These are phyloP conservation scores for Chromobotia macracanthus DNA, from an alignment of 2,797 vertebrate genomes.

Conservation along the genomic window DNA sequence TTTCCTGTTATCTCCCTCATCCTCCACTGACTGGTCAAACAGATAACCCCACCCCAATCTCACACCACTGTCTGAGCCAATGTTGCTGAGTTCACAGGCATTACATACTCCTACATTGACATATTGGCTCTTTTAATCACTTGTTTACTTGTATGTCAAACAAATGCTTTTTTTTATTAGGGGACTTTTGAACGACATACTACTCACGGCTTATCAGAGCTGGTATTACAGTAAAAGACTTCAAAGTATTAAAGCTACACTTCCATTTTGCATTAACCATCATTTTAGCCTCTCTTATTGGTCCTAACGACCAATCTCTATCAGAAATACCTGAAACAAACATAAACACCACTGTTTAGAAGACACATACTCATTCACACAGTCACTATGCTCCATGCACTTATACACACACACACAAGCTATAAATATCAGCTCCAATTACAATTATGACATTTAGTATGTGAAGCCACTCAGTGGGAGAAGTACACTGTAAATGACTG, in stretches of 20 bases:
- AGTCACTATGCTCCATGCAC: not conserved
- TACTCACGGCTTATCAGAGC: not conserved
- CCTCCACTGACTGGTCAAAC: no score
- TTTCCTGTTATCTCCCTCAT: no score
- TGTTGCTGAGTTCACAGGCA: no score
- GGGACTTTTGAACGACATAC: not conserved
- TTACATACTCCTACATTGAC: no score
- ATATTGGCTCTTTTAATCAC: not conserved
- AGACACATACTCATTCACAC: not conserved
- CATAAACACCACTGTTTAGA: not conserved
- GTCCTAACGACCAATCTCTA: not conserved
- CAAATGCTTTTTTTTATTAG: not conserved
- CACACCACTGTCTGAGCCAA: no score
- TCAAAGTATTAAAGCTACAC: not conserved
- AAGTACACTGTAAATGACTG: slow-evolving; percentile 33
- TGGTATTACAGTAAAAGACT: not conserved
- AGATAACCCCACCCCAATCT: no score
- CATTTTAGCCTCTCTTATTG: not conserved
- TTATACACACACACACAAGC: slow-evolving; percentile 17
- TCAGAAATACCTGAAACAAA: slow-evolving; percentile 3
- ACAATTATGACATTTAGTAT: slow-evolving; percentile 54
- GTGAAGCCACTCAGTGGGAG: slow-evolving; percentile 23
- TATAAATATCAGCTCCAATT: slow-evolving; percentile 46
- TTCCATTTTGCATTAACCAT: not conserved
- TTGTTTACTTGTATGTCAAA: not conserved